A percentile compares a stretch with the other conserved stretches of the same genome.
These are phyloP conservation scores for Geotrupes spiniger DNA, from an alignment of 2,888 invertebrate genomes.

Conservation along the genomic window DNA sequence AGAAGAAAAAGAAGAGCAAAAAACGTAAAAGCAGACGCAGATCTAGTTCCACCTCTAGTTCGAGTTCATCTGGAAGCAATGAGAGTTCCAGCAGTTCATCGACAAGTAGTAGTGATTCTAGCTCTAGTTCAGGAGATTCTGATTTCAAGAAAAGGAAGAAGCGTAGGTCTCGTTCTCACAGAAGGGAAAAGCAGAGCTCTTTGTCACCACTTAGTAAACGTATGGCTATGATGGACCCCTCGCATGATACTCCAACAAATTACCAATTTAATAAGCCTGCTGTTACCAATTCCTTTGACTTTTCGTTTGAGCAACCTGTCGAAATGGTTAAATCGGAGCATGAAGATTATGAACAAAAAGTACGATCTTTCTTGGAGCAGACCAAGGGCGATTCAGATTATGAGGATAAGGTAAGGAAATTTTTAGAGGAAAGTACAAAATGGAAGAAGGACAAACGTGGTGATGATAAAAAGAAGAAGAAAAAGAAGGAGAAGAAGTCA, in stretches of 20 bases:
- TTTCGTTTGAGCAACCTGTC: conserved; percentile 52
- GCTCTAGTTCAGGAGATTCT: conserved; percentile 66
- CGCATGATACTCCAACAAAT: conserved; percentile 53
- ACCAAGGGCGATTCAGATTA: conserved; percentile 80
- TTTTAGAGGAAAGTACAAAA: conserved; percentile 77
- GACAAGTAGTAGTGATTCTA: conserved; percentile 59
- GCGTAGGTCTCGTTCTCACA: conserved; percentile 55
- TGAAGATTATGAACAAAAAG: conserved; percentile 66
- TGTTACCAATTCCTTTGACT: conserved; percentile 51
- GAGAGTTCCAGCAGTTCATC: conserved; percentile 60
- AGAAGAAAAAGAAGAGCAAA: conserved; percentile 62
- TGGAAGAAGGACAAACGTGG: conserved; percentile 70
- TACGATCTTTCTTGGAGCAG: conserved; percentile 67
- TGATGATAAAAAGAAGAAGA: conserved; percentile 64
- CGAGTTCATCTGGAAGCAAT: conserved; percentile 50
- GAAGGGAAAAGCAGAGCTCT: conserved; percentile 65
- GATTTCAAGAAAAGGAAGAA: conserved; percentile 55
- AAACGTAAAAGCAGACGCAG: conserved; percentile 64
- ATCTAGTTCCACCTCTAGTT: conserved; percentile 53
- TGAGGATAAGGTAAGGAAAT: conserved; percentile 80
- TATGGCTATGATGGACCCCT: conserved; percentile 70
- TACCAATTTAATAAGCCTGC: conserved; percentile 73
- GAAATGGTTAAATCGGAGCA: conserved; percentile 51
- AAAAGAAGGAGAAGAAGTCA: conserved; percentile 56
- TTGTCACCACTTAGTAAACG: conserved; percentile 80